These are phyloP conservation scores for Sylvia borin DNA, from an alignment of 2,797 vertebrate genomes.

Conservation along the genomic window DNA sequence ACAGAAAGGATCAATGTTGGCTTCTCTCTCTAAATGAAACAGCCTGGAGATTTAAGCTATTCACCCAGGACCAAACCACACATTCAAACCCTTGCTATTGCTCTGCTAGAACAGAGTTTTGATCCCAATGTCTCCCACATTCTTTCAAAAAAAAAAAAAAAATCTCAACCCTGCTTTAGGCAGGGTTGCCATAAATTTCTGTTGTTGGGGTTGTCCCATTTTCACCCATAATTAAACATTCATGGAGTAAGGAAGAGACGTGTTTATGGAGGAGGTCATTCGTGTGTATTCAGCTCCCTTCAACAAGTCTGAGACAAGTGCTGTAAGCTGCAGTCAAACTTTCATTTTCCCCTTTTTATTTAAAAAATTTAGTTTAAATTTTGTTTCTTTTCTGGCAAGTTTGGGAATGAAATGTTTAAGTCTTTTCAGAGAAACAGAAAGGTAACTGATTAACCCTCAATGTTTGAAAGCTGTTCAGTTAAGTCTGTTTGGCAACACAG, in stretches of 20 bases:
- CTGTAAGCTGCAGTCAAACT: not conserved
- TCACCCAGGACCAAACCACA: not conserved
- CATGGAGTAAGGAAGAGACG: not conserved
- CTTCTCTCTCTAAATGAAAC: not conserved
- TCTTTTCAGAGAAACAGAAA: not conserved
- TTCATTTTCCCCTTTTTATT: not conserved
- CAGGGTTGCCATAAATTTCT: not conserved
- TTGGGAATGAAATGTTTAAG: not conserved
- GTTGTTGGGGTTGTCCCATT: not conserved
- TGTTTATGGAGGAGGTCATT: not conserved
- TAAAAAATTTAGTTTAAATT: not conserved
- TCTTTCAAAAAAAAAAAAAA: constrained; percentile 2
- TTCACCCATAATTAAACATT: not conserved
- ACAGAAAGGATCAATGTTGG: not conserved
- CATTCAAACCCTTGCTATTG: not conserved
- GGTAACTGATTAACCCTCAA: not conserved
- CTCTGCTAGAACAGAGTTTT: not conserved
- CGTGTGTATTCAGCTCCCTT: not conserved
- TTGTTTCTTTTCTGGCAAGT: not conserved
- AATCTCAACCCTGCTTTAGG: not conserved
- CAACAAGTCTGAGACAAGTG: not conserved
- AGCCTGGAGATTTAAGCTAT: not conserved
- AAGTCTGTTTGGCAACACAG: not conserved
- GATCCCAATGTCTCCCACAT: not conserved
- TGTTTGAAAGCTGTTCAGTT: not conserved